Evolutionary conservation across 53 echinoderm and acorn worm species (phyloP).

Genomic region (Arbacia lixula): DNA sequence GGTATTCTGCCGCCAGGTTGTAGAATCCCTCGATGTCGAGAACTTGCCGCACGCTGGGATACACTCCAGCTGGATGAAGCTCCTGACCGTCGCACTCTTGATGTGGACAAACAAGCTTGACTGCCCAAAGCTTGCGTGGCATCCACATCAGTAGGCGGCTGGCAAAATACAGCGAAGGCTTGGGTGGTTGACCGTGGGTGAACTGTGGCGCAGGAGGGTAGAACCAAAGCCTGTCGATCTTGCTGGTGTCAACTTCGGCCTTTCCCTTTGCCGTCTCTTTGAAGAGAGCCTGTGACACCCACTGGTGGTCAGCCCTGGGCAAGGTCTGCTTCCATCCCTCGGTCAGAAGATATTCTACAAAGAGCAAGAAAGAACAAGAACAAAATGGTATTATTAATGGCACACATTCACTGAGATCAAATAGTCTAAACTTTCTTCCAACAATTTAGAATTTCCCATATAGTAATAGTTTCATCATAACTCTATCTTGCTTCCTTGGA

Average conservation of each 20-base stretch:
- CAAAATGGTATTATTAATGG: background rate
- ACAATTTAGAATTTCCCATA: no score
- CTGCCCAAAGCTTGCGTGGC: slow-evolving; percentile 56
- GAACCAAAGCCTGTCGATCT: slow-evolving; percentile 54
- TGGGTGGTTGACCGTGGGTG: slow-evolving; percentile 31
- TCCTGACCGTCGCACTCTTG: slow-evolving; percentile 26
- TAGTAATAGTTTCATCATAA: no score
- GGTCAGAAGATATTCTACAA: slow-evolving; percentile 53
- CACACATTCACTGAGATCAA: no score
- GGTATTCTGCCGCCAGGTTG: slow-evolving; percentile 75
- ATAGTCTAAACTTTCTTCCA: no score
- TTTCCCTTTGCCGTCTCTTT: slow-evolving; percentile 33
- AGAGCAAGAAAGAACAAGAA: background rate
- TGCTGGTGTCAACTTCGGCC: slow-evolving; percentile 31
- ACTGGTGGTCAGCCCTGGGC: slow-evolving; percentile 60
- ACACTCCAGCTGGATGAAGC: slow-evolving; percentile 50
- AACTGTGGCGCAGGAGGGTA: slow-evolving; percentile 50
- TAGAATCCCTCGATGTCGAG: slow-evolving; percentile 70
- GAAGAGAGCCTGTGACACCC: slow-evolving; percentile 65
- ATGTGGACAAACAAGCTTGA: slow-evolving; percentile 17
- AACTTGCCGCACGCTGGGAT: slow-evolving; percentile 66
- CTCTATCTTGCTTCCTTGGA: no score
- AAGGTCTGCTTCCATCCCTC: slow-evolving; percentile 67
- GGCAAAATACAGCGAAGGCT: slow-evolving; percentile 12
- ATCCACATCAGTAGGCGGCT: slow-evolving; percentile 59